Conservation (phyloP, 2,888 invertebrate genomes). For the Tenodera sinensis region DNA sequence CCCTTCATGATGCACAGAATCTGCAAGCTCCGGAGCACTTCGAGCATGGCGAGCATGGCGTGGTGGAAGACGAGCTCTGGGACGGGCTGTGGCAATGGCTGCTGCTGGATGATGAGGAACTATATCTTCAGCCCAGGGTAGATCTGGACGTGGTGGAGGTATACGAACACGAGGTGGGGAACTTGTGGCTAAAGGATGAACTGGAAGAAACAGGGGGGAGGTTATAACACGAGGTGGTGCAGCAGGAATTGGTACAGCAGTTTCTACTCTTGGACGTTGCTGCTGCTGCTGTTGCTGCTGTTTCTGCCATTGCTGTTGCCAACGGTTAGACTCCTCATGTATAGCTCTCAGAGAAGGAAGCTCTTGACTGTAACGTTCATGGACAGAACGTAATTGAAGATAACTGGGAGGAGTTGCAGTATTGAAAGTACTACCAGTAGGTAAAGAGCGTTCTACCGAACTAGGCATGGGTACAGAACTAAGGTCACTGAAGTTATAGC, state of each 20-base stretch:
- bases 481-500: constrained; percentile 76
- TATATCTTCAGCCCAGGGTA: background rate
- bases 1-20: constrained; percentile 55
- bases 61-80: constrained; percentile 62
- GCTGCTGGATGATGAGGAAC: constrained; percentile 40
- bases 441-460: constrained; percentile 71
- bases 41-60: constrained; percentile 63
- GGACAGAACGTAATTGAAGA: constrained; percentile 59
- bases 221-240: constrained; percentile 22
- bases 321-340: constrained; percentile 56
- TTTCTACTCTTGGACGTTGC: constrained; percentile 40
- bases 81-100: constrained; percentile 46
- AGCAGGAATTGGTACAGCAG: constrained; percentile 23
- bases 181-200: constrained; percentile 59
- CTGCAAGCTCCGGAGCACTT: constrained; percentile 60
- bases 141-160: constrained; percentile 49
- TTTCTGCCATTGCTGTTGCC: constrained; percentile 26
- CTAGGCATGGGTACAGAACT: constrained; percentile 81
- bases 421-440: constrained; percentile 38
- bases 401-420: constrained; percentile 57
- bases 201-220: constrained; percentile 51
- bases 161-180: constrained; percentile 40
- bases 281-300: constrained; percentile 25
- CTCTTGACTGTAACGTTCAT: constrained; percentile 68
- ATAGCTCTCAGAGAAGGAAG: constrained; percentile 67